Evolutionary conservation across 2,113 vertebrate species (phyloP).

Genomic region (Oryzias javanicus): DNA sequence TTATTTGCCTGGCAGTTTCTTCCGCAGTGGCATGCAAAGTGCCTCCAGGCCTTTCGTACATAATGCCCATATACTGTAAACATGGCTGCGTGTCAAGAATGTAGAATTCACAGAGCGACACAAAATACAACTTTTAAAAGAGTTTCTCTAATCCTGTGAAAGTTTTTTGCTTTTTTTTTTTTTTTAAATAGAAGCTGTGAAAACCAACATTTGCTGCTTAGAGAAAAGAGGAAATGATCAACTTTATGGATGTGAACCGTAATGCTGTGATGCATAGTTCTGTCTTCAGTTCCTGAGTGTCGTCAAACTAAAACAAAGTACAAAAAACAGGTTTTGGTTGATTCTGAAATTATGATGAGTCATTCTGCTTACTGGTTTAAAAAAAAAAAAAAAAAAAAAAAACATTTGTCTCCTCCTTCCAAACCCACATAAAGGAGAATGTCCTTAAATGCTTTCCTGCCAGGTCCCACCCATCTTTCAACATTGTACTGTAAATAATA

Average conservation of each 20-base stretch:
- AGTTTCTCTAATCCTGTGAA: constrained; percentile 23
- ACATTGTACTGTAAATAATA: constrained; percentile 56
- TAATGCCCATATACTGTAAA: constrained; percentile 66
- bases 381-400: constrained; percentile 48
- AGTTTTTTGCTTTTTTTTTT: constrained; percentile 13
- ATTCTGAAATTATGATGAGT: constrained; percentile 77
- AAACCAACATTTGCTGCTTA: constrained; percentile 45
- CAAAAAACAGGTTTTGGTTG: constrained; percentile 81
- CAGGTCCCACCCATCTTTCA: constrained; percentile 52
- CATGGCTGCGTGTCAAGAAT: constrained; percentile 51
- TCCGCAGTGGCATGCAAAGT: constrained; percentile 80
- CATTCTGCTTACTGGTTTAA: constrained; percentile 67
- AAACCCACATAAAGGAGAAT: constrained; percentile 58
- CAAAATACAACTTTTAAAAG: constrained; percentile 34
- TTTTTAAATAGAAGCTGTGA: constrained; percentile 29
- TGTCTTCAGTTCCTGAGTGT: constrained; percentile 74
- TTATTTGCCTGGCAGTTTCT: constrained; percentile 86
- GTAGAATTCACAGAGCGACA: constrained; percentile 35
- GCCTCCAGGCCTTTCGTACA: constrained; percentile 66
- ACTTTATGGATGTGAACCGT: constrained; percentile 73
- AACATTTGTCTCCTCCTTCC: constrained; percentile 69
- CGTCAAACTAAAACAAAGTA: constrained; percentile 71
- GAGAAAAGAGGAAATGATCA: constrained; percentile 76
- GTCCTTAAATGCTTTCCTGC: constrained; percentile 55
- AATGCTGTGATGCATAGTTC: constrained; percentile 57